Conservation (phyloP, 2,888 invertebrate genomes). For the Melipona bicolor region DNA sequence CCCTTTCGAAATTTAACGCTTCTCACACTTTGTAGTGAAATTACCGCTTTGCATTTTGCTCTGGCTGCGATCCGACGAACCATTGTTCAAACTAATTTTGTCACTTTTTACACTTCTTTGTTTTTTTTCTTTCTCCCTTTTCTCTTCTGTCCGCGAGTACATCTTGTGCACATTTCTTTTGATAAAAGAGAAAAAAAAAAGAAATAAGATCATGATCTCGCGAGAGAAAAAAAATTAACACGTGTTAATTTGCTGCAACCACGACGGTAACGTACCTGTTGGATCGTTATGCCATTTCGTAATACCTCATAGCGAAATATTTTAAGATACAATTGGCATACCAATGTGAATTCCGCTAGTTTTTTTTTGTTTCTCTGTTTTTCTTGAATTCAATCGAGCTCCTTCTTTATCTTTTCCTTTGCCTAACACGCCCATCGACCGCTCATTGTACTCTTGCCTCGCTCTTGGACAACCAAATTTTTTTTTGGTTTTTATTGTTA, state of each 20-base stretch:
- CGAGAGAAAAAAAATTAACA: constrained; percentile 64
- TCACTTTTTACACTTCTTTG: neutral
- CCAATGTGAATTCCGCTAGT: constrained; percentile 37
- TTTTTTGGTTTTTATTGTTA: neutral
- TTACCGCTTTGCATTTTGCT: constrained; percentile 81
- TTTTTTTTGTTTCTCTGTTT: constrained; percentile 27
- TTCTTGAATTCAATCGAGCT: constrained; percentile 53
- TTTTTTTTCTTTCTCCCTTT: constrained; percentile 32
- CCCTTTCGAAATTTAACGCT: constrained; percentile 68
- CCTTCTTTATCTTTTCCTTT: constrained; percentile 53
- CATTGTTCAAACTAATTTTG: constrained; percentile 43
- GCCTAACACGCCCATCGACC: constrained; percentile 46
- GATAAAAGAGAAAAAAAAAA: neutral
- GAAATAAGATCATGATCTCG: constrained; percentile 6
- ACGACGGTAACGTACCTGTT: constrained; percentile 66
- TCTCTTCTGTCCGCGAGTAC: constrained; percentile 33
- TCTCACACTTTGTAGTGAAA: constrained; percentile 61
- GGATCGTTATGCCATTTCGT: constrained; percentile 58
- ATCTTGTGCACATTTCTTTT: neutral
- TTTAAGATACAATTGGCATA: constrained; percentile 32
- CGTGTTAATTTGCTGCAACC: constrained; percentile 82
- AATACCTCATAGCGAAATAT: constrained; percentile 15
- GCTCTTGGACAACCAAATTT: constrained; percentile 26
- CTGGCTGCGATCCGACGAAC: constrained; percentile 64
- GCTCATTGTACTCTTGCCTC: constrained; percentile 53